A percentile compares a stretch with the other conserved stretches of the same genome.
phyloP scores from a whole-genome alignment of 2,888 invertebrate genomes.

The Caenorhabditis sulstoni region DNA sequence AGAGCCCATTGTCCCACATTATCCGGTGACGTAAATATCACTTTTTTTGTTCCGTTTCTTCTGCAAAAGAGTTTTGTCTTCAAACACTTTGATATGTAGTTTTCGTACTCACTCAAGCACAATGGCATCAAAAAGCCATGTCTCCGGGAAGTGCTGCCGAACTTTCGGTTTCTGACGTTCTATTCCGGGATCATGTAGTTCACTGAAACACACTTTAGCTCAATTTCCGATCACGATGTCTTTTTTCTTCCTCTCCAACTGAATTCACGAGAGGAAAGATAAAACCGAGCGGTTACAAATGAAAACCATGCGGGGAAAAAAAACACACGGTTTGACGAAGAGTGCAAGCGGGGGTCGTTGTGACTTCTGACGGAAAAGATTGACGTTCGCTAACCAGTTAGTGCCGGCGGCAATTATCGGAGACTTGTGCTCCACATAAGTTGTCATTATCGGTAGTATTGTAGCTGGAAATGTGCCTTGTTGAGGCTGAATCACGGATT shows the following conservation, averaged over 20 bases:
- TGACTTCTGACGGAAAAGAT: constrained; percentile 21
- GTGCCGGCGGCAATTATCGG: constrained; percentile 5
- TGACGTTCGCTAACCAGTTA: constrained; percentile 41
- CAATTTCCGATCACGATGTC: not conserved
- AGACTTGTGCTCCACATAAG: constrained; percentile 6
- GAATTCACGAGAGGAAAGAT: not conserved
- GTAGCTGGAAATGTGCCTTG: constrained; percentile 25
- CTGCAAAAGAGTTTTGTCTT: too few species aligned
- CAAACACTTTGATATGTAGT: not conserved
- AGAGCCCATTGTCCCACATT: constrained; percentile 63
- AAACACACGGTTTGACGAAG: constrained; percentile 55
- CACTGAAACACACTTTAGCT: constrained; percentile 35
- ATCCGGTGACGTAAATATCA: constrained; percentile 54
- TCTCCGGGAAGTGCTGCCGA: constrained; percentile 74
- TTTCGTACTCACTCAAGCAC: constrained; percentile 62
- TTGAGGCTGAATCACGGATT: not conserved
- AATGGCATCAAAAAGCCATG: constrained; percentile 78
- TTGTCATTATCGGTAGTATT: constrained; percentile 17
- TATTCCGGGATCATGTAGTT: constrained; percentile 46
- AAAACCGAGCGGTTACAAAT: not conserved
- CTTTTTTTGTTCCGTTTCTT: constrained; percentile 51
- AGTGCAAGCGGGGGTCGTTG: constrained; percentile 20
- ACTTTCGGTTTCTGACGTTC: constrained; percentile 27
- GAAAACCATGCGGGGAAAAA: constrained; percentile 37
- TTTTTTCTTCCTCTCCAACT: not conserved